Evolutionary conservation across 2,797 vertebrate species (phyloP), one percentile per base, ranked within the genome.

Genomic region (Helostoma temminkii): DNA sequence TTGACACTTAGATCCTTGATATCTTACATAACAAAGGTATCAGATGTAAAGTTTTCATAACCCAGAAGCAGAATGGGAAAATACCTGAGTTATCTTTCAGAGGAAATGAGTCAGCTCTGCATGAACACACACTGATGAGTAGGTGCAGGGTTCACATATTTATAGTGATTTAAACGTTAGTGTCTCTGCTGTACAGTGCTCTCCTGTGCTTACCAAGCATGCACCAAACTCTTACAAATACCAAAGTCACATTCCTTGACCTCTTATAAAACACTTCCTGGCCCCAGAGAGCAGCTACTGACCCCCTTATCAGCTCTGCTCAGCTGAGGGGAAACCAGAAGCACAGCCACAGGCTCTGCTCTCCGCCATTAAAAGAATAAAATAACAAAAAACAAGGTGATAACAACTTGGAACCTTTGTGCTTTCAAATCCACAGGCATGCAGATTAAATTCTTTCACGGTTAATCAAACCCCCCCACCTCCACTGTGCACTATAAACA

Each of bases 381-480:
- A 88, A 91, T 78, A 90, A 88, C 81, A 83, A 89, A 88, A 84
- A 88, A 83, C 82, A 90, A 48, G 52, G 74, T 74, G 76, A 88
- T 92, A 87, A 89, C 64, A 71, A 50, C 47, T 32, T 8, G 0
- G 11, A 64, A 79, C 84, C 83, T 87, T 88, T 90, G 79, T 78
- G 74, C 69, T 43, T 66, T 56, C 7, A 56, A 76, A 81, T 53
- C 60, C 71, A 56, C 67, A 70, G 43, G 34, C 39, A 46, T 3
- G 19, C 73, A 77, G 88, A 90, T 91, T 90, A 87, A 84, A 92
- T 91, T 89, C 88, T 83, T 65, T 49, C 48, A 14, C 26, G 26
- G 80, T 82, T 71, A 85, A 80, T 90, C 81, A 87, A 57, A 73
- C 28, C 52, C 3, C n/a, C 18, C 55, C 43, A 10, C 43, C 52